Conservation (phyloP, 2,888 invertebrate species). For the Sphaerophoria rueppellii region DNA sequence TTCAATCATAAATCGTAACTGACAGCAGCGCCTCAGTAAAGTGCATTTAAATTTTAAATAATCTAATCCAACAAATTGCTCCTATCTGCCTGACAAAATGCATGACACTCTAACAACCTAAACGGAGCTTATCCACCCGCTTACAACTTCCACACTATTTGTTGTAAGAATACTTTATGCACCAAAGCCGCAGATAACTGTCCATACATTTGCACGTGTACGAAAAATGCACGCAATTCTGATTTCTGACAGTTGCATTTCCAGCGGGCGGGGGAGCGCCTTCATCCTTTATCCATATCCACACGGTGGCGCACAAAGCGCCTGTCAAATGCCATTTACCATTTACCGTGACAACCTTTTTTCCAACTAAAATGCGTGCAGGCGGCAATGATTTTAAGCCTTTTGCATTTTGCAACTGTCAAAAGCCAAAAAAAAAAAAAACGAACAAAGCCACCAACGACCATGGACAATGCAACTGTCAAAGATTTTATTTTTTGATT, state of each 20-base stretch:
- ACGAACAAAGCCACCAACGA: not conserved
- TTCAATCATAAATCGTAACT: constrained; percentile 14
- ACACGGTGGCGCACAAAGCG: constrained; percentile 63
- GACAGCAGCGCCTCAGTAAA: not conserved
- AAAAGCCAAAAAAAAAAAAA: not conserved
- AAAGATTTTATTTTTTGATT: constrained; percentile 16
- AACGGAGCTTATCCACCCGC: constrained; percentile 26
- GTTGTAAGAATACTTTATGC: not conserved
- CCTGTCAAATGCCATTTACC: constrained; percentile 66
- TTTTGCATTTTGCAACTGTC: not conserved
- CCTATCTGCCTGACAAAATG: constrained; percentile 64
- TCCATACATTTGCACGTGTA: constrained; percentile 62
- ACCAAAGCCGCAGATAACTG: not conserved
- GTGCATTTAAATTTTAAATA: not conserved
- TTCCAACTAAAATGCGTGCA: constrained; percentile 36
- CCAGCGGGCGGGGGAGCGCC: constrained; percentile 18
- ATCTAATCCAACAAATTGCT: constrained; percentile 64
- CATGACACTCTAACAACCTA: constrained; percentile 62
- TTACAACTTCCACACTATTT: not conserved
- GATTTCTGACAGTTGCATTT: constrained; percentile 62
- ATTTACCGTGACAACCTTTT: constrained; percentile 55
- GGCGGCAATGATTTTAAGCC: constrained; percentile 47
- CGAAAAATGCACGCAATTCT: constrained; percentile 44
- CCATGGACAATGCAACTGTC: constrained; percentile 51
- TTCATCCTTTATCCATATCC: constrained; percentile 55